A percentile compares a stretch with the other conserved stretches of the same genome.
These are phyloP conservation scores for Rhagophthalmus giganteus DNA, from an alignment of 2,888 invertebrate genomes.

Conservation along the genomic window DNA sequence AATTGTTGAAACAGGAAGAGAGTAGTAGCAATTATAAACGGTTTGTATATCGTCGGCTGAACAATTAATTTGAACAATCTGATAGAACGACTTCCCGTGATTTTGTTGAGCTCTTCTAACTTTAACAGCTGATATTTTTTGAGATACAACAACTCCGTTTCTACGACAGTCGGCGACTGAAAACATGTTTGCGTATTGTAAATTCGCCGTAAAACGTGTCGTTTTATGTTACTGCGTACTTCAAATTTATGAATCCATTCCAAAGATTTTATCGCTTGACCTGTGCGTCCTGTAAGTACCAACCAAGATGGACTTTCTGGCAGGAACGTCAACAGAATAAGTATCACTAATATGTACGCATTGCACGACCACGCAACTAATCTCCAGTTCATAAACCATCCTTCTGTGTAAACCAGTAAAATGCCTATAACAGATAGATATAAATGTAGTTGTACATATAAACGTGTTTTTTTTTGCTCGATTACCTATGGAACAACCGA, in stretches of 20 bases:
- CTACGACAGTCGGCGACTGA: conserved; percentile 55
- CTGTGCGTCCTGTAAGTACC: background rate
- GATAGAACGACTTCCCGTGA: conserved; percentile 43
- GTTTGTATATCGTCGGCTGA: conserved; percentile 63
- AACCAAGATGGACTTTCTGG: conserved; percentile 5
- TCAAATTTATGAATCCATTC: conserved; percentile 1
- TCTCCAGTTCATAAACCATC: background rate
- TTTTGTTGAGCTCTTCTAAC: conserved; percentile 46
- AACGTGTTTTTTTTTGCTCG: too few relatives aligned
- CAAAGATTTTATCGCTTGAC: background rate
- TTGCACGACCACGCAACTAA: background rate
- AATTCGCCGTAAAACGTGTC: too few relatives aligned
- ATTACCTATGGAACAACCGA: conserved; percentile 61
- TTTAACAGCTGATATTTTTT: conserved; percentile 59
- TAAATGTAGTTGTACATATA: too few relatives aligned
- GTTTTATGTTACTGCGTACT: too few relatives aligned
- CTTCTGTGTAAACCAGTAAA: background rate
- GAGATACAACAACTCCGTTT: conserved; percentile 57
- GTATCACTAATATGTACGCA: background rate
- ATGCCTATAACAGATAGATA: background rate
- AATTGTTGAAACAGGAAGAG: conserved; percentile 64
- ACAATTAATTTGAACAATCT: conserved; percentile 55
- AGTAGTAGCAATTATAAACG: conserved; percentile 59
- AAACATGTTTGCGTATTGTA: conserved; percentile 26
- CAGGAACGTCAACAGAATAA: background rate